A percentile compares a stretch with the other conserved stretches of the same genome.
Conservation (phyloP, 2,888 invertebrate genomes). For the Drosophila testacea region DNA sequence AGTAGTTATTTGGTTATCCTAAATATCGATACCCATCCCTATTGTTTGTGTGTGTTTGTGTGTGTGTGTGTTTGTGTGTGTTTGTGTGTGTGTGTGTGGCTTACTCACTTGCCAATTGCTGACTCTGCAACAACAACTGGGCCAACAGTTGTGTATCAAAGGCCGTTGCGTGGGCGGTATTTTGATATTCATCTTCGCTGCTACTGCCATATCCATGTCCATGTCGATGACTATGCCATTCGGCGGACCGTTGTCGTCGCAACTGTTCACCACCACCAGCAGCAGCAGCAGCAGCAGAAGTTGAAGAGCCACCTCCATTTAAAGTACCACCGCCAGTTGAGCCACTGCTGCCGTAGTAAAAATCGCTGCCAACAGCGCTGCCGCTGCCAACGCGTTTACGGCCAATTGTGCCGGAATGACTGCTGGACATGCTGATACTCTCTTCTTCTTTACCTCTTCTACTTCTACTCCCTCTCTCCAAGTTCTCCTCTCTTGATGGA, state of each 20-base stretch:
- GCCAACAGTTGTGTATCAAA: constrained; percentile 87
- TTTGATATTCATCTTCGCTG: constrained; percentile 87
- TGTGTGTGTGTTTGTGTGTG: constrained; percentile 14
- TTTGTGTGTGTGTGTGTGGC: background rate
- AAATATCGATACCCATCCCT: too few relatives aligned
- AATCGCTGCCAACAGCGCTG: constrained; percentile 83
- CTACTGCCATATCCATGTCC: constrained; percentile 86
- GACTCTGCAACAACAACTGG: constrained; percentile 87
- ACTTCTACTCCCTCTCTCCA: background rate
- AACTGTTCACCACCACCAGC: constrained; percentile 78
- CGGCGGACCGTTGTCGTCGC: constrained; percentile 87
- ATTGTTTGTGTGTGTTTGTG: too few relatives aligned
- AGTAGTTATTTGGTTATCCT: too few relatives aligned
- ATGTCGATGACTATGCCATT: constrained; percentile 86
- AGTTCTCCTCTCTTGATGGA: constrained; percentile 53
- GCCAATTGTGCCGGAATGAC: constrained; percentile 85
- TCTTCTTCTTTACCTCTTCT: background rate
- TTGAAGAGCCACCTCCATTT: constrained; percentile 43
- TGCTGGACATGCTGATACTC: constrained; percentile 83
- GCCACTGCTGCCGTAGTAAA: constrained; percentile 81
- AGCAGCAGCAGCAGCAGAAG: constrained; percentile 48
- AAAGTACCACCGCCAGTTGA: constrained; percentile 6
- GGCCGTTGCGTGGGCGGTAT: constrained; percentile 84
- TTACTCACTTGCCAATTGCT: constrained; percentile 87
- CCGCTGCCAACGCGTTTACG: constrained; percentile 84